These are phyloP conservation scores for Gasterosteus nipponicus DNA, from an alignment of 2,113 vertebrate genomes.

Conservation along the genomic window DNA sequence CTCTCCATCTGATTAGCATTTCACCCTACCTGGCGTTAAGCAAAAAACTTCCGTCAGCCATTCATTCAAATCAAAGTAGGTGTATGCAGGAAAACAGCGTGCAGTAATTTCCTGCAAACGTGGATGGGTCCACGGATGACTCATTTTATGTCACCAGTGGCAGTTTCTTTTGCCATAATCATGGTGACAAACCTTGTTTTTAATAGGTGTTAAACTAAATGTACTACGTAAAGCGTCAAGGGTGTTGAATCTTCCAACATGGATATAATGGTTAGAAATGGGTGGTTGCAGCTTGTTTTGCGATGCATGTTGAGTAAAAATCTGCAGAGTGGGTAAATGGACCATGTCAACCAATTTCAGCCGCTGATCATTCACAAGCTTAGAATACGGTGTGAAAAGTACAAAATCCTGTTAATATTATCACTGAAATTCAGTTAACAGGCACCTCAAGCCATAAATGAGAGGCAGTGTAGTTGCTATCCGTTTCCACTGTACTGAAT, in stretches of 20 bases:
- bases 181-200: background rate
- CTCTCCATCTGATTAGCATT: conserved; percentile 32
- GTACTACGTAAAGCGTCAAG: background rate
- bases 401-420: background rate
- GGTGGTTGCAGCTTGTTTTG: background rate
- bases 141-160: background rate
- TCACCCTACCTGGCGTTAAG: conserved; percentile 4
- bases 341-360: background rate
- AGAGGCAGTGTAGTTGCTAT: background rate
- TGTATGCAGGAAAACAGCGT: conserved; percentile 19
- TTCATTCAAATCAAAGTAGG: conserved; percentile 50
- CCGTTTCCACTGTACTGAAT: conserved; percentile 21
- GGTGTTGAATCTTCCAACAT: background rate
- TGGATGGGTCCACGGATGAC: conserved; percentile 2
- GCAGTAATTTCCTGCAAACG: conserved; percentile 24
- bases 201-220: background rate
- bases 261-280: background rate
- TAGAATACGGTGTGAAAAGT: background rate
- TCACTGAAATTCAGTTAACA: background rate
- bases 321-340: background rate
- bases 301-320: background rate
- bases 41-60: conserved; percentile 26
- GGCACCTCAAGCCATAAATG: background rate
- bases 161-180: background rate
- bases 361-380: background rate